Base-by-base conservation (phyloP, 2,888 invertebrate species). In the Onchidella celtica region DNA sequence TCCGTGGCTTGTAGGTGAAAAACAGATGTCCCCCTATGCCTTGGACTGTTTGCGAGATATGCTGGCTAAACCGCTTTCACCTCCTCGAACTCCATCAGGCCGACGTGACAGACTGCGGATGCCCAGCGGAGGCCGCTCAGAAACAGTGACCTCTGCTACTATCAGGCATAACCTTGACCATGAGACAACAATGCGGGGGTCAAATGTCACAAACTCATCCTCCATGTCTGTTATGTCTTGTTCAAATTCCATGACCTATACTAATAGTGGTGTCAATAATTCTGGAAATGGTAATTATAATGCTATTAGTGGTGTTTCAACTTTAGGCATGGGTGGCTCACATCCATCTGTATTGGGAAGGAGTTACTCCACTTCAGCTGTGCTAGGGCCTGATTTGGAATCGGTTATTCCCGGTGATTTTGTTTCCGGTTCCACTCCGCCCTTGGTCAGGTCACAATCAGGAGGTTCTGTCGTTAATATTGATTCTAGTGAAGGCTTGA, bases 371-470 rank as follows among this genome's bases (percentile, higher is more conserved):
- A 0, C 32, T 9, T 40, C 78, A 27, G 36, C n/a, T 14, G 2
- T 78, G 40, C n/a, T 78, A n/a, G 78, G 61, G 34, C 40, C 69
- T 24, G 78, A 78, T 78, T 63, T 78, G 9, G 78, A 78, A 29
- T 55, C 69, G 55, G 61, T 78, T 40, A 29, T 78, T 57, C 78
- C 69, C 34, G 32, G 61, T 78, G 69, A 78, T 29, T 78, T 78
- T 59, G 47, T 38, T 6, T 78, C 78, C 57, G 36, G 40, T 38
- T 59, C 69, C 36, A 57, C 14, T 1, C 61, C 61, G 6, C 61
- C 61, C n/a, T 34, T 29, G n/a, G 29, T 21, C 32, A 63, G 29
- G 29, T 29, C 27, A 1, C 78, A 57, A 38, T 59, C 59, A 6
- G 69, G 34, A 21, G 27, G n/a, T 27, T 69, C 57, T 2, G 21